Conservation (phyloP, 2,797 vertebrate genomes). For the Molossus molossus region DNA sequence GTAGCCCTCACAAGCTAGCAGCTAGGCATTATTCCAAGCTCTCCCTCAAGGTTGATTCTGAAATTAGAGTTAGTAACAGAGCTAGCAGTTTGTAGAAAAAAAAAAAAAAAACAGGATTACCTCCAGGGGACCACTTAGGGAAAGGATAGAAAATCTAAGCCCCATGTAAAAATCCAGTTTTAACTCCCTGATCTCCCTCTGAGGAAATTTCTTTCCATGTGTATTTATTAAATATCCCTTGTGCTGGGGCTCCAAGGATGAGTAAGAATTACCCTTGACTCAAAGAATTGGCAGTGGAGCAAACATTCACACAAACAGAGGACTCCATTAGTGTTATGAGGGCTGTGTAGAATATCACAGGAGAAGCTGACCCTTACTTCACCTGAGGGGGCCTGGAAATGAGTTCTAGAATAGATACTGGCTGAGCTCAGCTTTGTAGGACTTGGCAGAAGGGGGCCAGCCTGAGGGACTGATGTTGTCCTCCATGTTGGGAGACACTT, state of each 20-base stretch:
- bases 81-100: not conserved
- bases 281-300: not conserved
- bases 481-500: not conserved
- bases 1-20: not conserved
- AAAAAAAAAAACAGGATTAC: not conserved
- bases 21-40: not conserved
- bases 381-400: not conserved
- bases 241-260: not conserved
- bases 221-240: not conserved
- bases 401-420: not conserved
- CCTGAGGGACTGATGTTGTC: not conserved
- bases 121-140: conserved; percentile 14
- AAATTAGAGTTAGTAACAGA: not conserved
- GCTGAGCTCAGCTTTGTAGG: not conserved
- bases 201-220: not conserved
- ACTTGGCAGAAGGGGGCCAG: not conserved
- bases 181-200: not conserved
- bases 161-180: not conserved
- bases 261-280: not conserved
- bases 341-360: not conserved
- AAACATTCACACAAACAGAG: not conserved
- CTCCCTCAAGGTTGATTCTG: conserved; percentile 15
- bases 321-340: not conserved
- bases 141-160: not conserved
- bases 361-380: not conserved